A percentile compares a stretch with the other conserved stretches of the same genome.
Evolutionary conservation across 2,113 vertebrate genomes (phyloP).

Genomic region (Glaucidium brasilianum): DNA sequence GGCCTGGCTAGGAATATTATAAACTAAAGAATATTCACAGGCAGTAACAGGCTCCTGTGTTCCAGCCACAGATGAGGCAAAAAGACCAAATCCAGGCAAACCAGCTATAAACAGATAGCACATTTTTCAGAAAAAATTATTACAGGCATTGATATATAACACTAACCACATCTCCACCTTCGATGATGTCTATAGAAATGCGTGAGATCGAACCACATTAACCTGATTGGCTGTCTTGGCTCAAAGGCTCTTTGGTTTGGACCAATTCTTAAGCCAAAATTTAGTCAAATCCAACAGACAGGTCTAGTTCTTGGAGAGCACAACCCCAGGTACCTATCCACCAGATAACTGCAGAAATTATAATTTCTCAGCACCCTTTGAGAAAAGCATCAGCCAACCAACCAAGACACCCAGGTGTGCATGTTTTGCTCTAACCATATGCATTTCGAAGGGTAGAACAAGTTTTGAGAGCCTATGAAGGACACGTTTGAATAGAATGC

Average conservation of each 20-base stretch:
- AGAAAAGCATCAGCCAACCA: neutral
- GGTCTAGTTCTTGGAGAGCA: neutral
- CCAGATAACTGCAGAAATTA: neutral
- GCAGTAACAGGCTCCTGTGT: neutral
- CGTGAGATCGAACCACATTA: neutral
- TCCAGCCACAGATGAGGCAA: neutral
- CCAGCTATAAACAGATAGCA: neutral
- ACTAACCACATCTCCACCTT: neutral
- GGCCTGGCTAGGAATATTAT: neutral
- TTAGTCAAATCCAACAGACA: neutral
- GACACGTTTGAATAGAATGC: neutral
- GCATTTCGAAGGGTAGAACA: neutral
- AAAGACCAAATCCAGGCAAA: neutral
- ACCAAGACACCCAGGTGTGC: neutral
- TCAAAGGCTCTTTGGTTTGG: neutral
- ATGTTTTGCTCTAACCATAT: neutral
- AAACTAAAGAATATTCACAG: neutral
- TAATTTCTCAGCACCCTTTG: neutral
- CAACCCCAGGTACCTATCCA: neutral
- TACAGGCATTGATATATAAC: neutral
- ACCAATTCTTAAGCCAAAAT: neutral
- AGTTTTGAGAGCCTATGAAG: neutral
- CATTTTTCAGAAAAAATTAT: neutral
- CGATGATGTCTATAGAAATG: accelerated
- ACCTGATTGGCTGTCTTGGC: accelerated